These are phyloP conservation scores for Atta colombica DNA, from an alignment of 1,140 invertebrate species.

Conservation along the genomic window DNA sequence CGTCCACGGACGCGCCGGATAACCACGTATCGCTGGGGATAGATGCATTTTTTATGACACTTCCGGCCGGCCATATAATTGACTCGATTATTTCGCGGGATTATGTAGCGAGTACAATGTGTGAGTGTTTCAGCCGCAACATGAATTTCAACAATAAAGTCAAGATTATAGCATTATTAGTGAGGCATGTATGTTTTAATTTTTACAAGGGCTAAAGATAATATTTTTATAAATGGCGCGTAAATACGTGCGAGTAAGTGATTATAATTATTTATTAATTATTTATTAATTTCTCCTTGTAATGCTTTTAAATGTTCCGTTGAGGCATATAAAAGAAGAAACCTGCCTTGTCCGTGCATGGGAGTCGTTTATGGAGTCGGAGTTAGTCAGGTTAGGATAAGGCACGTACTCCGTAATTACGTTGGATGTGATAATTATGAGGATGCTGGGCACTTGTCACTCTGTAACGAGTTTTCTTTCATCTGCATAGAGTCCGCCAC, in stretches of 20 bases:
- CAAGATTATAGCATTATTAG: constrained; percentile 12
- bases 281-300: constrained; percentile 53
- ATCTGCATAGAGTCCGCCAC: constrained; percentile 70
- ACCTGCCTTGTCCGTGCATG: constrained; percentile 42
- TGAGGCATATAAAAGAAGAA: constrained; percentile 64
- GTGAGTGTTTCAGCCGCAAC: neutral
- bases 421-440: constrained; percentile 78
- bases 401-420: constrained; percentile 78
- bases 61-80: constrained; percentile 53
- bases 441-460: constrained; percentile 75
- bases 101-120: neutral
- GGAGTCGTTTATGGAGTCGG: constrained; percentile 67
- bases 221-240: neutral
- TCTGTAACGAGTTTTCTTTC: constrained; percentile 78
- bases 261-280: constrained; percentile 58
- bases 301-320: constrained; percentile 54
- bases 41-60: constrained; percentile 57
- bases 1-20: constrained; percentile 38
- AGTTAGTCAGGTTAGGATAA: constrained; percentile 76
- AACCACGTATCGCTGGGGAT: constrained; percentile 38
- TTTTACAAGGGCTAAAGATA: neutral
- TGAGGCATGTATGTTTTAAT: neutral
- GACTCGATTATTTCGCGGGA: constrained; percentile 53
- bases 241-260: neutral
- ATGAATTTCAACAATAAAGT: neutral